Evolutionary conservation across 2,797 vertebrate genomes (phyloP), one percentile per base, ranked within the genome.

Genomic region (Epinephelus awoara): DNA sequence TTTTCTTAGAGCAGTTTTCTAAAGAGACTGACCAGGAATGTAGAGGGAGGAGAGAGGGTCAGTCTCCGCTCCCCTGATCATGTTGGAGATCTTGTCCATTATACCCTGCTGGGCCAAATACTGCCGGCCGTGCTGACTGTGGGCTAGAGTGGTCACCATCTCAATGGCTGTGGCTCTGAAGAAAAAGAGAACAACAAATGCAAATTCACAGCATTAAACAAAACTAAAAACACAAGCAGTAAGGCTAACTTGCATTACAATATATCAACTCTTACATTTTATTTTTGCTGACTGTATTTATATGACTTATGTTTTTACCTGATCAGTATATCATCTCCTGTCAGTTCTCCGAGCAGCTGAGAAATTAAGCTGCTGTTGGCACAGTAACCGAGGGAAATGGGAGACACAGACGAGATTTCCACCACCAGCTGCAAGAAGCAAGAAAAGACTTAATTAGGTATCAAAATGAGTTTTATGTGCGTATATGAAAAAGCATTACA

Each of bases 11-110:
- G 19, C 2, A 19, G 12, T 40, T 61, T 74, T 67, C 14, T 8
- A 21, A 18, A 58, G 14, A 67, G 7, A 72, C 81, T 79, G 44
- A 98, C 98, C 98, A 91, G 98, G 98, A 76, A 99, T 89, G 86
- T 99, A 99, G 82, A 99, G 96, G 74, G 95, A 93, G n/a, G 97
- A 97, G 73, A 99, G 96, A 4, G 97, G 95, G 85, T 99, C 98
- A 0, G 96, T 95, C 23, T 98, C 96, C 1, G 98, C 97, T 3
- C 96, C 97, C n/a, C 96, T 91, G 47, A 99, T 97, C 95, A 99
- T 98, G 91, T 98, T 98, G 7, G 98, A 97, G 88, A 99, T 95
- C 85, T 95, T 97, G 69, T 98, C 96, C 27, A 97, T 97, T 63
- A 97, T 90, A 27, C 98, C 98, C 79, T 99, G 97, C 57, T 97